Conservation (phyloP, 2,113 vertebrate species). For the Seriola rivoliana region DNA sequence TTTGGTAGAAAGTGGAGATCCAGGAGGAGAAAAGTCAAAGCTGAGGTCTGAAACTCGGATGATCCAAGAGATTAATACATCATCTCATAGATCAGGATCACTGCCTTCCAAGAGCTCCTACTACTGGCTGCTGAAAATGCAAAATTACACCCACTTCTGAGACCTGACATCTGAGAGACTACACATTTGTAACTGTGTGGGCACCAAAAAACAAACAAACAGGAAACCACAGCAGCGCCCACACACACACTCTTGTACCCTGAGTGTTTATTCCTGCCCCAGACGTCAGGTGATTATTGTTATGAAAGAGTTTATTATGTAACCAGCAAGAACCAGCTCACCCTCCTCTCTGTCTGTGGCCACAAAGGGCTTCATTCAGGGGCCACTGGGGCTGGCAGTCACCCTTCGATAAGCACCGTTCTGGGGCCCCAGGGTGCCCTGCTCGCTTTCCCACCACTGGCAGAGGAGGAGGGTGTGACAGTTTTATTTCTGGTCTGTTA, state of each 20-base stretch:
- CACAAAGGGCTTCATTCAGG: constrained; percentile 81
- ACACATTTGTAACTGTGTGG: background rate
- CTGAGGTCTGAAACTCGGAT: background rate
- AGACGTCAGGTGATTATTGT: constrained; percentile 66
- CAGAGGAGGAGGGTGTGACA: background rate
- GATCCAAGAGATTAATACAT: constrained; percentile 2
- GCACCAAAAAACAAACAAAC: background rate
- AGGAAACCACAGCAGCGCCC: background rate
- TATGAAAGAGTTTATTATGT: constrained; percentile 78
- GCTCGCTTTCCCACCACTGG: constrained; percentile 16
- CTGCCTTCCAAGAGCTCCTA: background rate
- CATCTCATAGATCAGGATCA: background rate
- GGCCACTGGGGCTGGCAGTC: constrained; percentile 44
- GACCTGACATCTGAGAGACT: background rate
- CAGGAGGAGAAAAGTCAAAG: constrained; percentile 4
- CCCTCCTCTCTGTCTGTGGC: constrained; percentile 36
- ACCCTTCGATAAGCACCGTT: constrained; percentile 56
- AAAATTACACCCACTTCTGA: background rate
- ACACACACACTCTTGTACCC: background rate
- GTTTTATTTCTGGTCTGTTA: background rate
- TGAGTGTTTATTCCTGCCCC: background rate
- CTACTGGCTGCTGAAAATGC: background rate
- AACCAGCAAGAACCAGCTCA: constrained; percentile 53
- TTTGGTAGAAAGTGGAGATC: background rate
- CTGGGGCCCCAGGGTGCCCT: constrained; percentile 19